phyloP scores from a whole-genome alignment of 2,113 vertebrate species.

The Xiphophorus maculatus region DNA sequence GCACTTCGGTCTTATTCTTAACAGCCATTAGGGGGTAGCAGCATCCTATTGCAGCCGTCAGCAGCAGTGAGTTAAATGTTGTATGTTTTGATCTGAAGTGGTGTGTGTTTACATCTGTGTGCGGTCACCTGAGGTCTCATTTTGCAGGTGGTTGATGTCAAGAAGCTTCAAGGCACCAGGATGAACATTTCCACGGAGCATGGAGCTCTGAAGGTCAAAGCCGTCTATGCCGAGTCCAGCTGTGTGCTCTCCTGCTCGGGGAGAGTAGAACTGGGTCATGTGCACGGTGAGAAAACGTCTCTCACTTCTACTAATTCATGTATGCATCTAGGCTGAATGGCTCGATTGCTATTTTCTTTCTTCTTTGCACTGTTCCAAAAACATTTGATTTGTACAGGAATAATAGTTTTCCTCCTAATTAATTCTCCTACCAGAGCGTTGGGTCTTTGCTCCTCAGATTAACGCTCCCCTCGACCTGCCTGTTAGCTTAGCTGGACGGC shows the following conservation, averaged over 20 bases:
- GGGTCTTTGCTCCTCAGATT: no score
- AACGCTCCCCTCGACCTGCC: no score
- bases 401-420: no score
- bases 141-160: conserved; percentile 85
- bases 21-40: conserved; percentile 54
- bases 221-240: conserved; percentile 90
- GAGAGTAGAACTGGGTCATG: conserved; percentile 86
- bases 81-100: not conserved
- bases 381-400: no score
- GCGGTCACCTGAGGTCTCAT: conserved; percentile 25
- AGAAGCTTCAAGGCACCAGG: conserved; percentile 91
- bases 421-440: no score
- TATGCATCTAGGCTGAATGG: no score
- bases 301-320: not conserved
- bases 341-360: not conserved
- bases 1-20: conserved; percentile 8
- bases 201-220: conserved; percentile 88
- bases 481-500: no score
- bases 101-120: no score
- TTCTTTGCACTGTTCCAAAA: no score
- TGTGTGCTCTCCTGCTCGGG: conserved; percentile 85
- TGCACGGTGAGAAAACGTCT: conserved; percentile 87
- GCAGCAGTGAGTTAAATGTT: not conserved
- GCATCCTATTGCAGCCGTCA: not conserved
- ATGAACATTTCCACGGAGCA: conserved; percentile 89